A percentile compares a stretch with the other conserved stretches of the same genome.
phyloP scores from a whole-genome alignment of 1,140 invertebrate species.

The Temnothorax curvispinosus region DNA sequence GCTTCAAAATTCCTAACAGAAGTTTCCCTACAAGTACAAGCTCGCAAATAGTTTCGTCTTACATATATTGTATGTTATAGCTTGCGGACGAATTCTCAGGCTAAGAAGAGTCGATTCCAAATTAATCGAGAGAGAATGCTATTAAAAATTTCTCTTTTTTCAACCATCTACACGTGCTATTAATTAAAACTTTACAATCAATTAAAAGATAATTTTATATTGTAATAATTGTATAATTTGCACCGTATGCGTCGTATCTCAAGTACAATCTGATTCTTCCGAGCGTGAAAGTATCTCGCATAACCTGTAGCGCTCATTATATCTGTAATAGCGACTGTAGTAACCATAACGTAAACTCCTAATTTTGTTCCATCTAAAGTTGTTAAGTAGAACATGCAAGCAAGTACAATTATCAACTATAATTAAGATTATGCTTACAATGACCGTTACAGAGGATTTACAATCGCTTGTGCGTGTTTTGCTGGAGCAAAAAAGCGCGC shows the following conservation, averaged over 20 bases:
- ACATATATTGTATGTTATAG: neutral
- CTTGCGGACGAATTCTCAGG: neutral
- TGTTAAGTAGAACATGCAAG: slow-evolving; percentile 14
- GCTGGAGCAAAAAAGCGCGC: neutral
- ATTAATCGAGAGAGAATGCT: neutral
- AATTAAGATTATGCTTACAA: slow-evolving; percentile 24
- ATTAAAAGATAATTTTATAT: no score
- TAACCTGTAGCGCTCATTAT: neutral
- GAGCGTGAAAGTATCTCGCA: neutral
- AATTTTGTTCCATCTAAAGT: slow-evolving; percentile 19
- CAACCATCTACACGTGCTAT: neutral
- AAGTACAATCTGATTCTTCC: neutral
- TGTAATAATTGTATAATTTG: neutral
- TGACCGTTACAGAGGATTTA: neutral
- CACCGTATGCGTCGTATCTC: neutral
- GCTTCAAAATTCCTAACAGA: slow-evolving; percentile 19
- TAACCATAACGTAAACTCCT: neutral
- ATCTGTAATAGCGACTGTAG: neutral
- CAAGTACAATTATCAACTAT: slow-evolving; percentile 27
- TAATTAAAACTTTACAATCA: neutral
- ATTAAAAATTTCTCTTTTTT: neutral
- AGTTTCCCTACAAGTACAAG: slow-evolving; percentile 4
- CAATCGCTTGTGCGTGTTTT: neutral
- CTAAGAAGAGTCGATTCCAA: neutral
- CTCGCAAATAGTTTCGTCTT: slow-evolving; percentile 1